Evolutionary conservation across 2,797 vertebrate genomes (phyloP), one percentile per base, ranked within the genome.

Genomic region (Sebastes vulpes): DNA sequence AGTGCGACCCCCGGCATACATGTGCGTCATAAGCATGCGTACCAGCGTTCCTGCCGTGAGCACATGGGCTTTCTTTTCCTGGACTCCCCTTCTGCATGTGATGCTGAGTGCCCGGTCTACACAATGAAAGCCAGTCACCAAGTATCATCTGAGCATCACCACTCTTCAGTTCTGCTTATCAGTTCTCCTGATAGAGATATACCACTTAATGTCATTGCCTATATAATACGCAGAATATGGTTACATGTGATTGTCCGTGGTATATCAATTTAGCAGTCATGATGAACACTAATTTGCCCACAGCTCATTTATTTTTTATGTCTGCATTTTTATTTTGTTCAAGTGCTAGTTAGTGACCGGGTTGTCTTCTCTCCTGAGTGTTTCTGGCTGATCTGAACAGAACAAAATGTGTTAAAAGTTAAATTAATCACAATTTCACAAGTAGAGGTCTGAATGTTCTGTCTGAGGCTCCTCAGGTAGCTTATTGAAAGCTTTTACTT

Each of bases 91-190:
- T 56, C 25, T 38, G 69, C 81, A 89, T 89, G 85, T 84, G 88
- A 89, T 61, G 50, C 63, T 6, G 28, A 50, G 1, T 2, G 31
- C 10, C 60, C 2, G 29, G n/a, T 20, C 50, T 35, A 54, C 3
- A 85, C 83, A 85, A 79, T 75, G 65, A 64, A 11, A 69, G 31
- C 60, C 61, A 72, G 72, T 88, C 65, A 83, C 59, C n/a, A 26
- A 85, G 67, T 11, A 68, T 89, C 72, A 81, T 86, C 73, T 78
- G 84, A 88, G 78, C 11, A 75, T 81, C 61, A 79, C 25, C 70
- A 72, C 60, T 75, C 73, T 72, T 83, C 29, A 61, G 28, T 72
- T 56, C 48, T 66, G 25, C 31, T 56, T 32, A 61, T 67, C 31
- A 5, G 32, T 65, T 56, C 21, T 18, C 21, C 8, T 42, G 57